phyloP scores from a whole-genome alignment of 1,140 invertebrate genomes.

The Caenorhabditis latens region DNA sequence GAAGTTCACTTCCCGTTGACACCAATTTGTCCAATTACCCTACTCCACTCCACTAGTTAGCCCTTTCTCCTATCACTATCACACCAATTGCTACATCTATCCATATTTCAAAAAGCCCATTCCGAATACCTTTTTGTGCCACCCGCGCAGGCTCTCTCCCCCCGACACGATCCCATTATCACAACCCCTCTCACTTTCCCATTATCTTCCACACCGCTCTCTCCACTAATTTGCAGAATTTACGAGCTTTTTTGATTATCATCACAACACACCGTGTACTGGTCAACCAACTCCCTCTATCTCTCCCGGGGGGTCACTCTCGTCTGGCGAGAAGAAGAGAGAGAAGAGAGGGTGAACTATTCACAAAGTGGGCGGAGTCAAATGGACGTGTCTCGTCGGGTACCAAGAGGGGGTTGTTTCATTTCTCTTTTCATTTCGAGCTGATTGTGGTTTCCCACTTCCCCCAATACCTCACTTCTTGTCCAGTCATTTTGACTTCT shows the following conservation, averaged over 20 bases:
- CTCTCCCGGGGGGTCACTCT: conserved; percentile 2
- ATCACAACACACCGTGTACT: conserved; percentile 43
- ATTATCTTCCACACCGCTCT: neutral
- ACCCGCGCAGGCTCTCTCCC: conserved; percentile 1
- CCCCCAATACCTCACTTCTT: no score
- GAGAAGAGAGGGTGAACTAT: conserved; percentile 14
- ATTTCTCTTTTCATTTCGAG: conserved; percentile 46
- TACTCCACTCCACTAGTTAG: no score
- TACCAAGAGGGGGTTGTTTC: neutral
- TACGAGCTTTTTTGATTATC: conserved; percentile 54
- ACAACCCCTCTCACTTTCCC: neutral
- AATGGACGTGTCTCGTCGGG: neutral
- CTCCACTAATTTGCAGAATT: conserved; percentile 45
- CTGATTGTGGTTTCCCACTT: neutral
- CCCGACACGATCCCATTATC: conserved; percentile 20
- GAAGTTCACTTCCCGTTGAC: no score
- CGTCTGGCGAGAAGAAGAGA: conserved; percentile 10
- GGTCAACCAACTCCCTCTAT: neutral
- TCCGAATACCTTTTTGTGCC: neutral
- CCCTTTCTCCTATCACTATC: no score
- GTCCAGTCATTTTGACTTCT: conserved; percentile 29
- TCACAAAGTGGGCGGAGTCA: conserved; percentile 23
- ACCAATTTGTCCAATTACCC: no score
- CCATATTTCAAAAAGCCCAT: conserved; percentile 2
- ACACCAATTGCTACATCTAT: neutral